Conservation (phyloP, 2,888 invertebrate species). For the Ligdia adustata region DNA sequence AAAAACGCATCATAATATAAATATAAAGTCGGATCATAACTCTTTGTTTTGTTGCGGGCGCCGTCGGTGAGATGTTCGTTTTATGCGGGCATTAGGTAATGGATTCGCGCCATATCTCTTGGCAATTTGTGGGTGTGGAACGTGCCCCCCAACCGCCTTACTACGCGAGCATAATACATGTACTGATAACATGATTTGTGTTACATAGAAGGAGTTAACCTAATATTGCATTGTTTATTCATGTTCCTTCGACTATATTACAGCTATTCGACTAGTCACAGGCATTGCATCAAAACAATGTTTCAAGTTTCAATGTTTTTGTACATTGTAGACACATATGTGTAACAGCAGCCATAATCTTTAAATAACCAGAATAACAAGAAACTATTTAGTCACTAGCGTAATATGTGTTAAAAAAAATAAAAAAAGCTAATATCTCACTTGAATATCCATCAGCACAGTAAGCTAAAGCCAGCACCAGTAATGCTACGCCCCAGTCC, state of each 20-base stretch:
- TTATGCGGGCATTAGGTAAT: conserved; percentile 76
- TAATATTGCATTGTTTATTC: conserved; percentile 1
- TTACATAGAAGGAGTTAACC: neutral
- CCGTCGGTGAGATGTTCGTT: conserved; percentile 45
- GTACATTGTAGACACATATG: neutral
- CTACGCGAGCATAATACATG: conserved; percentile 13
- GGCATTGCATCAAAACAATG: too few relatives aligned
- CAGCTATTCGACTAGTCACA: too few relatives aligned
- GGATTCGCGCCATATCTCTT: conserved; percentile 66
- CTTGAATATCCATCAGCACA: conserved; percentile 76
- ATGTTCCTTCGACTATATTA: too few relatives aligned
- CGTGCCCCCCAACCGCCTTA: conserved; percentile 38
- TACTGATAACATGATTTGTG: conserved; percentile 7
- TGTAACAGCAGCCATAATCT: neutral
- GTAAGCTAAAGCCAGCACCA: conserved; percentile 60
- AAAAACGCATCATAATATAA: conserved; percentile 62
- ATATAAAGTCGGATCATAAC: conserved; percentile 65
- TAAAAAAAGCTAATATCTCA: conserved; percentile 46
- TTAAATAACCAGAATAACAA: too few relatives aligned
- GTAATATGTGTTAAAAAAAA: too few relatives aligned
- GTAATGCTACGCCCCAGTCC: conserved; percentile 70
- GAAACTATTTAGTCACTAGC: too few relatives aligned
- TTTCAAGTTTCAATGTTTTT: too few relatives aligned
- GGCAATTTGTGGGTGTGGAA: conserved; percentile 47
- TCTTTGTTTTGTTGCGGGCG: conserved; percentile 73